Conservation (phyloP, 2,797 vertebrate genomes). For the Corythornis leucogaster region DNA sequence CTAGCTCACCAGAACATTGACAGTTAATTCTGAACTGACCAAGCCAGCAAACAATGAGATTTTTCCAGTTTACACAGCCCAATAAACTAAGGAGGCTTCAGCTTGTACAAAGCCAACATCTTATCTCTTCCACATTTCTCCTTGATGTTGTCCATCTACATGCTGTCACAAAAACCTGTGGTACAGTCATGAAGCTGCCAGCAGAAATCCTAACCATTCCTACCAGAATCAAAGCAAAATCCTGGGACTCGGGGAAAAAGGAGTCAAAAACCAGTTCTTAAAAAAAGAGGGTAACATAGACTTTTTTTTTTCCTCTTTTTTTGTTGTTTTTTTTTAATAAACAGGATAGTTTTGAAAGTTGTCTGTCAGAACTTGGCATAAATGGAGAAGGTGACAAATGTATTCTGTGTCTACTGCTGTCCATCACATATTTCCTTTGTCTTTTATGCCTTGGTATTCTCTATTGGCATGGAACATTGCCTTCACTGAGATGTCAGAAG, state of each 20-base stretch:
- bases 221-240: conserved; percentile 60
- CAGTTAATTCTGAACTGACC: conserved; percentile 16
- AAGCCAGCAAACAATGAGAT: conserved; percentile 28
- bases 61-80: conserved; percentile 68
- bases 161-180: background rate
- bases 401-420: conserved; percentile 42
- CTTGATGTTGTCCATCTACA: conserved; percentile 1
- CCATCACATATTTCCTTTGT: conserved; percentile 4
- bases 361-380: conserved; percentile 74
- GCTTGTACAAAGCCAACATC: conserved; percentile 29
- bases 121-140: conserved; percentile 33
- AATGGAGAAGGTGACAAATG: conserved; percentile 64
- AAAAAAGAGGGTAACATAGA: conserved; percentile 54
- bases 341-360: conserved; percentile 42
- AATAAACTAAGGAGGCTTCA: conserved; percentile 45
- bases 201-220: conserved; percentile 32
- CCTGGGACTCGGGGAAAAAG: conserved; percentile 3
- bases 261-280: conserved; percentile 62
- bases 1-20: background rate
- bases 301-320: background rate
- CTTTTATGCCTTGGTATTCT: conserved; percentile 41
- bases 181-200: conserved; percentile 30
- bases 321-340: conserved; percentile 46
- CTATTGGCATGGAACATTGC: conserved; percentile 73
- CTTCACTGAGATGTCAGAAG: conserved; percentile 87